Conservation (phyloP, 2,113 vertebrate species). For the Gymnogyps californianus region DNA sequence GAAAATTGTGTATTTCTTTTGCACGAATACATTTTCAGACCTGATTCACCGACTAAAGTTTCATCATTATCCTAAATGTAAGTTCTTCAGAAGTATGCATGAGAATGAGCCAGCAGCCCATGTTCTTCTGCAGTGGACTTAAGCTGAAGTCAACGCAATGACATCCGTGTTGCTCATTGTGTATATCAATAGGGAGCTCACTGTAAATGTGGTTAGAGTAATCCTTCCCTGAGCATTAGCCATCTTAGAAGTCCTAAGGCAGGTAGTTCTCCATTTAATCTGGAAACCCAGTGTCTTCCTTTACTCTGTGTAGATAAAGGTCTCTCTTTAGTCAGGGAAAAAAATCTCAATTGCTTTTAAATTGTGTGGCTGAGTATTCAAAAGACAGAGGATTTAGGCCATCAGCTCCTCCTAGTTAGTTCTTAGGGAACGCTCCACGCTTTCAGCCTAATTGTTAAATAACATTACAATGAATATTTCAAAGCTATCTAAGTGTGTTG, state of each 20-base stretch:
- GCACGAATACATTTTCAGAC: background rate
- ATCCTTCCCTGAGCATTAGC: background rate
- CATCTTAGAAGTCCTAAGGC: background rate
- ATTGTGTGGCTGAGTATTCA: background rate
- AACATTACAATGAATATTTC: conserved; percentile 1
- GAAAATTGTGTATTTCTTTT: background rate
- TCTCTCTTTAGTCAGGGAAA: background rate
- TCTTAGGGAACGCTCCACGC: background rate
- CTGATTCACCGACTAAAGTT: background rate
- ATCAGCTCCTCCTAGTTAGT: background rate
- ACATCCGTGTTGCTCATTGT: background rate
- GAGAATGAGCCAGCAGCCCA: background rate
- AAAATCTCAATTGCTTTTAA: background rate
- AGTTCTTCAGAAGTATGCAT: background rate
- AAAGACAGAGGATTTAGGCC: background rate
- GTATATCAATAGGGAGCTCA: background rate
- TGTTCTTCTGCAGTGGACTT: background rate
- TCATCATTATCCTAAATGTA: background rate
- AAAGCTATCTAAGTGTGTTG: background rate
- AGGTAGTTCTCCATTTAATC: background rate
- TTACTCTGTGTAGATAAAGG: background rate
- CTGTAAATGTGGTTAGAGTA: background rate
- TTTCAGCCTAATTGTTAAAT: conserved; percentile 20
- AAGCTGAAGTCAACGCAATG: background rate
- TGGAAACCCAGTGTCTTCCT: background rate